Evolutionary conservation across 2,113 vertebrate genomes (phyloP), one percentile per base, ranked within the genome.

Genomic region (Larimichthys polyactis): DNA sequence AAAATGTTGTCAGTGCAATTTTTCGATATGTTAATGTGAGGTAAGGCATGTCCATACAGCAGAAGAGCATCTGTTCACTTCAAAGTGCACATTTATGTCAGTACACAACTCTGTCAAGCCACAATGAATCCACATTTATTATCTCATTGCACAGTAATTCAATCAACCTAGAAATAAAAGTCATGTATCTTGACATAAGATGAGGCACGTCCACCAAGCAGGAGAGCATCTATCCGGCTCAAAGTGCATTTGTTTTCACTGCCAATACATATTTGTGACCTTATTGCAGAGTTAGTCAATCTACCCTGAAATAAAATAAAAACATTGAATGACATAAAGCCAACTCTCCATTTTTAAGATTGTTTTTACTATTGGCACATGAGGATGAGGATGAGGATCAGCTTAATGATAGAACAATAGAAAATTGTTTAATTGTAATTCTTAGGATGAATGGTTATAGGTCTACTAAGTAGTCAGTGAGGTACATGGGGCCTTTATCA

Each of bases 391-490:
- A 3, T 27, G 27, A 27, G 57, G 20, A 81, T 71, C 32, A 65
- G 71, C 49, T 79, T 55, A 69, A 73, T 48, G 74, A 86, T 65
- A 75, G 49, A 79, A 71, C 46, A 60, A 43, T 12, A 81, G 36
- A 84, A 91, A 78, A 69, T 55, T 40, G 20, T 75, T 68, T 71
- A 17, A 44, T 58, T 87, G 64, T 65, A 32, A 69, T 86, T 81
- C 52, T 82, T 68, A 78, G 69, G 58, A 59, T 43, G 63, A 75
- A 78, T n/a, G 46, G 75, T 36, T 65, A 60, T 15, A 99, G 92
- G 84, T 97, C 96, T 0, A 99, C 96, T 0, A 96, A 96, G 44
- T 98, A 99, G 89, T 99, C 97, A 0, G 96, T 97, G 64, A 99
- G 95, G 83, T 97, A 92, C 59, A 96, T 90, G 0, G 97, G 97